These are phyloP conservation scores for Dolichoris vasculosae DNA, from an alignment of 1,140 invertebrate genomes.

Conservation along the genomic window DNA sequence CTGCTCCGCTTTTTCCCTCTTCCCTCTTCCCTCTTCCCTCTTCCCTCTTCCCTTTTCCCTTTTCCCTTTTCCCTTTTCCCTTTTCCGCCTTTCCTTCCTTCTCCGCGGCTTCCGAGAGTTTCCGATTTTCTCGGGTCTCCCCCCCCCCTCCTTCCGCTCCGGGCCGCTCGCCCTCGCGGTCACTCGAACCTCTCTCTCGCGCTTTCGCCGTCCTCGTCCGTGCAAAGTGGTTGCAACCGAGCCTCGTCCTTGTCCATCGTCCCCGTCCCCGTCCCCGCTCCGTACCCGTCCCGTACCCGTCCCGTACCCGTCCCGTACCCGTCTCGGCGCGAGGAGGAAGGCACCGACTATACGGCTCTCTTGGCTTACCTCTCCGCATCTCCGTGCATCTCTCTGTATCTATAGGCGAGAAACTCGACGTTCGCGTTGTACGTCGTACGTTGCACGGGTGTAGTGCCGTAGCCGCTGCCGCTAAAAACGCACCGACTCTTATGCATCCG, in stretches of 20 bases:
- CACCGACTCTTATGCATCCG: neutral
- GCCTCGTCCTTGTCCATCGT: conserved; percentile 15
- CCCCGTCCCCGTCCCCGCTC: neutral
- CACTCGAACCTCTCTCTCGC: neutral
- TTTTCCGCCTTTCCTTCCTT: neutral
- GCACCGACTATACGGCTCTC: neutral
- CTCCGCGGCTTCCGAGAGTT: neutral
- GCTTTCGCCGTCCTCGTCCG: neutral
- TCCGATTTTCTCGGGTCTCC: neutral
- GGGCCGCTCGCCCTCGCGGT: neutral
- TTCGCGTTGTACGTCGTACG: too few species aligned
- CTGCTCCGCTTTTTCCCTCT: neutral
- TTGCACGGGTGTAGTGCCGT: neutral
- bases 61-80: neutral
- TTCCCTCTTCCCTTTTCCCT: neutral
- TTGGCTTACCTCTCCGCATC: too few species aligned
- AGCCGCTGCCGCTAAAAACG: neutral
- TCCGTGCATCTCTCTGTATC: neutral
- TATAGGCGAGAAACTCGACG: conserved; percentile 7
- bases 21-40: neutral
- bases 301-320: too few species aligned
- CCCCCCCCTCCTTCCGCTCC: too few species aligned
- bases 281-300: too few species aligned
- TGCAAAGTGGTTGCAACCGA: conserved; percentile 10
- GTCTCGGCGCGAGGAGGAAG: neutral